phyloP scores from a whole-genome alignment of 2,888 invertebrate genomes.

The Acanthosepion lycidas region DNA sequence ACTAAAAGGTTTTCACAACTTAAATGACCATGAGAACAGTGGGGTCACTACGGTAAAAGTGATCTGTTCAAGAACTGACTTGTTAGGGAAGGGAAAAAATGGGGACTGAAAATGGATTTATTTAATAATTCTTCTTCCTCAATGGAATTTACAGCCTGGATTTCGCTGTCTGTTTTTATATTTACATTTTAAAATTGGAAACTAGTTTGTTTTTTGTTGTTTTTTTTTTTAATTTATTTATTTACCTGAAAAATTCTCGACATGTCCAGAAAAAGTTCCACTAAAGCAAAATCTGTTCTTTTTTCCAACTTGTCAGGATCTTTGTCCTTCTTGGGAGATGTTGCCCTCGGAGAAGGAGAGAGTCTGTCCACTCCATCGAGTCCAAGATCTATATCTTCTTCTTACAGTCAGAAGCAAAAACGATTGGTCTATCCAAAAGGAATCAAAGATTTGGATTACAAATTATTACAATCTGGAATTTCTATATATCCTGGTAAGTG shows the following conservation, averaged over 20 bases:
- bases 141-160: too few relatives aligned
- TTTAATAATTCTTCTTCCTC: too few relatives aligned
- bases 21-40: too few relatives aligned
- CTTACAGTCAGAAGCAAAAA: neutral
- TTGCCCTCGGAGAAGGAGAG: constrained; percentile 45
- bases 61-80: too few relatives aligned
- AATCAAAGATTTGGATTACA: constrained; percentile 46
- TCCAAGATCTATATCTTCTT: constrained; percentile 34
- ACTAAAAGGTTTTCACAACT: too few relatives aligned
- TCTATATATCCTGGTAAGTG: constrained; percentile 40
- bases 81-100: too few relatives aligned
- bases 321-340: constrained; percentile 39
- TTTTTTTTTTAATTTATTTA: too few relatives aligned
- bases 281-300: neutral
- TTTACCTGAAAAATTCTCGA: neutral
- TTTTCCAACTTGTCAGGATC: constrained; percentile 35
- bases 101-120: too few relatives aligned
- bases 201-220: too few relatives aligned
- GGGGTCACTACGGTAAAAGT: too few relatives aligned
- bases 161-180: too few relatives aligned
- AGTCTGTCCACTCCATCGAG: constrained; percentile 43
- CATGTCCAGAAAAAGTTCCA: neutral
- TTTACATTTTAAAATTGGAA: too few relatives aligned
- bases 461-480: constrained; percentile 43
- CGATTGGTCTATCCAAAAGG: constrained; percentile 15